phyloP scores from a whole-genome alignment of 2,797 vertebrate genomes.

The Rhinella marina region DNA sequence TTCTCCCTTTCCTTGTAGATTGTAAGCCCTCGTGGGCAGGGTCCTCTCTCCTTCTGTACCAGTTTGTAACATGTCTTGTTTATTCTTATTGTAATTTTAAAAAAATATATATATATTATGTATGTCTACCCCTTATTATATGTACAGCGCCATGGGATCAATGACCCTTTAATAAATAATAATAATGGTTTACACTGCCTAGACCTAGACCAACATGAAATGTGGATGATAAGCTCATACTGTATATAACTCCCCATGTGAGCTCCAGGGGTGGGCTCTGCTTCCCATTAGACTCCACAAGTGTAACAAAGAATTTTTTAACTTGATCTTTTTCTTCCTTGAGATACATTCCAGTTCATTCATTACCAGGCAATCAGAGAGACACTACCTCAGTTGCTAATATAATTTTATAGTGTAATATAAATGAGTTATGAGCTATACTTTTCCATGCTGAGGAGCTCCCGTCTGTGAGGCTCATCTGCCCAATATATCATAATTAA shows the following conservation, averaged over 20 bases:
- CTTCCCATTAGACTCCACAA: constrained; percentile 8
- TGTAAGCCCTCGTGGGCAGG: too few relatives aligned
- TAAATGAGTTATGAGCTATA: constrained; percentile 22
- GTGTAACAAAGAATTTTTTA: neutral
- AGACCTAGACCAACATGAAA: neutral
- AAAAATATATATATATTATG: too few relatives aligned
- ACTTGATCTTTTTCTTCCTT: constrained; percentile 12
- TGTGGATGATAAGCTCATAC: neutral
- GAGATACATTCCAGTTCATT: constrained; percentile 21
- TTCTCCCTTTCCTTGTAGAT: too few relatives aligned
- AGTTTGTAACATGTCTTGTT: too few relatives aligned
- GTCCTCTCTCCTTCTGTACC: too few relatives aligned
- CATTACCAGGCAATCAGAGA: constrained; percentile 15
- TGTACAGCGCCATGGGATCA: too few relatives aligned
- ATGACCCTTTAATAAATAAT: too few relatives aligned
- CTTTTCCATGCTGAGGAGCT: neutral
- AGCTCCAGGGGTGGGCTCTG: neutral
- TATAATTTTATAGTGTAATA: constrained; percentile 27
- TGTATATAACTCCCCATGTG: neutral
- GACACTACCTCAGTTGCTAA: constrained; percentile 23
- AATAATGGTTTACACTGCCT: too few relatives aligned
- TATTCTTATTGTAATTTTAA: too few relatives aligned
- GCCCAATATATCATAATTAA: constrained; percentile 8
- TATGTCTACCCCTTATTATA: too few relatives aligned
- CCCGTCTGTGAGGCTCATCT: neutral